Evolutionary conservation across 2,113 vertebrate genomes (phyloP).

Genomic region (Monopterus albus): DNA sequence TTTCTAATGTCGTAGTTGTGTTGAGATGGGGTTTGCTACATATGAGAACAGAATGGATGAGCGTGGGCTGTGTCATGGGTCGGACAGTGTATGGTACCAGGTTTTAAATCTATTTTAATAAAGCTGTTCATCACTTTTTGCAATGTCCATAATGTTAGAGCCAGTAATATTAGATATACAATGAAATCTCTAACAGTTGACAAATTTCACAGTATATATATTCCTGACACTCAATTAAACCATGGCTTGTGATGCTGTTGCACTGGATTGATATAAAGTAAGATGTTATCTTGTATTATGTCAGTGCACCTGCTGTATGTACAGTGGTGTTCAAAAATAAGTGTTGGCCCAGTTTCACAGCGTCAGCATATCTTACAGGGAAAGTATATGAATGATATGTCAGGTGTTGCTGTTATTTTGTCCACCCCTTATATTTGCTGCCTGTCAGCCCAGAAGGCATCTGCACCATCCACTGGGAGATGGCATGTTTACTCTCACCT

Average conservation of each 20-base stretch:
- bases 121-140: no score
- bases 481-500: neutral
- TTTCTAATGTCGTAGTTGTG: no score
- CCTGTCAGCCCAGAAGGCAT: neutral
- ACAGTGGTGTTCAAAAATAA: neutral
- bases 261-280: neutral
- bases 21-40: no score
- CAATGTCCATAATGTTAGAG: no score
- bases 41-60: no score
- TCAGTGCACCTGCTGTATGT: neutral
- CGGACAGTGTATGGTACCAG: no score
- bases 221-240: neutral
- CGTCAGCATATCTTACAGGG: neutral
- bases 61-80: no score
- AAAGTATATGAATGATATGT: neutral
- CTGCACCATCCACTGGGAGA: slow-evolving; percentile 2
- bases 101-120: no score
- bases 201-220: no score
- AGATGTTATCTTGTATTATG: neutral
- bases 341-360: neutral
- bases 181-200: no score
- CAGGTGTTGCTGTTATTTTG: slow-evolving; percentile 20
- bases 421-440: slow-evolving; percentile 1
- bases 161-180: no score
- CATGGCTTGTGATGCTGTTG: neutral